These are phyloP conservation scores for Rhagoletis pomonella DNA, from an alignment of 1,140 invertebrate species.

Conservation along the genomic window DNA sequence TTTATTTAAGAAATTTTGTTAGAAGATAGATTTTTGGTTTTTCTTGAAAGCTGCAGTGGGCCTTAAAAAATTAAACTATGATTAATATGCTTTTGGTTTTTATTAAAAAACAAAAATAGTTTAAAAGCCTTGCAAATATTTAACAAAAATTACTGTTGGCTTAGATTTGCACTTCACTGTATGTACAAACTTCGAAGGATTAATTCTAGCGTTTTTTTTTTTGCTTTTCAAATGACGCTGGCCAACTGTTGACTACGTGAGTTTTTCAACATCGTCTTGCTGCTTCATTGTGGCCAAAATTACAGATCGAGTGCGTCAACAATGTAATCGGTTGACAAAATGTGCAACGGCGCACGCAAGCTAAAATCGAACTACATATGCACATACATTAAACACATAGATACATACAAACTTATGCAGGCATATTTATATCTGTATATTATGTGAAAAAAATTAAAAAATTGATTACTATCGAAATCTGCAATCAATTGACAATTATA, in stretches of 20 bases:
- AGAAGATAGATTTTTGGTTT: too few relatives aligned
- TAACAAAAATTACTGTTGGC: too few relatives aligned
- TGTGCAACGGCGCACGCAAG: slow-evolving; percentile 21
- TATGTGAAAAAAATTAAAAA: not conserved
- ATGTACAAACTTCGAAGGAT: not conserved
- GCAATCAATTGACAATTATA: not conserved
- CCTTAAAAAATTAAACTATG: too few relatives aligned
- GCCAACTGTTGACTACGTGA: slow-evolving; percentile 19
- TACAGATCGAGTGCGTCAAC: not conserved
- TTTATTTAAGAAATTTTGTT: too few relatives aligned
- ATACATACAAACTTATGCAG: too few relatives aligned
- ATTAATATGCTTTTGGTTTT: too few relatives aligned
- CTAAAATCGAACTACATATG: not conserved
- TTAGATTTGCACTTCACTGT: not conserved
- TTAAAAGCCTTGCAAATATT: too few relatives aligned
- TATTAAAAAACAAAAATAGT: too few relatives aligned
- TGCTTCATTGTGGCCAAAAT: not conserved
- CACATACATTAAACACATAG: not conserved
- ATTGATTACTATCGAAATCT: not conserved
- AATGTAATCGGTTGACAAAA: not conserved
- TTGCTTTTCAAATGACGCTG: not conserved
- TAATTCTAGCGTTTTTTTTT: not conserved
- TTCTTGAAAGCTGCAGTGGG: too few relatives aligned
- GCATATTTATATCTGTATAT: not conserved
- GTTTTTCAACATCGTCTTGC: not conserved